Base-by-base conservation (phyloP, 2,888 invertebrate species). In the Conus canariensis region DNA sequence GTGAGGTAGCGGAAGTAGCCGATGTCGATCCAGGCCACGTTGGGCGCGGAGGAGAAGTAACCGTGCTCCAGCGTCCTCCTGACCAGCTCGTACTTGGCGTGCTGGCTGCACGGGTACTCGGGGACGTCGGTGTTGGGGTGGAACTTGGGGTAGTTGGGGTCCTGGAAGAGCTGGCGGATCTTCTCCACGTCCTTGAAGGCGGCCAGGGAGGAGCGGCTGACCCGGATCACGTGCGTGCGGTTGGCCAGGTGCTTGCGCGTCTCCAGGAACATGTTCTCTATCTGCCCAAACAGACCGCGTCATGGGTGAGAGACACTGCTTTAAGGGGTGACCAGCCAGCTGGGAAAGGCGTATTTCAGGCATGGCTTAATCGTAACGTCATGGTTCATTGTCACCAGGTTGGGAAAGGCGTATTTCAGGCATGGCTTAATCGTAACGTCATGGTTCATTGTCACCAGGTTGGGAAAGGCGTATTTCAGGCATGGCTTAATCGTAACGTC, bases 101-200 rank as follows among this genome's bases (percentile, higher is more conserved):
- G 93, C 82, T 93, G 93, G 19, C 92, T 91, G 87, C 93, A 93
- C 14, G 94, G 80, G 90, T 94, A 94, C 85, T 90, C 93, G 2
- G 94, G 92, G 30, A 93, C 85, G 8, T 93, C 94, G 22, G 94
- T 94, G 90, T 94, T 94, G 16, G 94, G 94, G 67, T 90, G 87
- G 88, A 91, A 91, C 90, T 93, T 93, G 0, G 94, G 94, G 90
- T 94, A 94, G 3, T 90, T 89, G 12, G 91, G 90, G 8, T 90
- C 67, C 7, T 64, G 70, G 82, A 89, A 93, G 4, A 94, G 92
- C n/a, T 60, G 45, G 25, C 90, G 85, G 6, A 94, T 92, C 60
- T 77, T 89, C 7, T 92, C 89, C 60, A 90, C 80, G 5, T 91
- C 85, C 87, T 90, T 85, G 87, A 94, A 94, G 14, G 94, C 90